Percentiles rank a stretch among this genome's conserved stretches.
Evolutionary conservation across 2,888 invertebrate species (phyloP).

Genomic region (Leptopilina drosophilae): DNA sequence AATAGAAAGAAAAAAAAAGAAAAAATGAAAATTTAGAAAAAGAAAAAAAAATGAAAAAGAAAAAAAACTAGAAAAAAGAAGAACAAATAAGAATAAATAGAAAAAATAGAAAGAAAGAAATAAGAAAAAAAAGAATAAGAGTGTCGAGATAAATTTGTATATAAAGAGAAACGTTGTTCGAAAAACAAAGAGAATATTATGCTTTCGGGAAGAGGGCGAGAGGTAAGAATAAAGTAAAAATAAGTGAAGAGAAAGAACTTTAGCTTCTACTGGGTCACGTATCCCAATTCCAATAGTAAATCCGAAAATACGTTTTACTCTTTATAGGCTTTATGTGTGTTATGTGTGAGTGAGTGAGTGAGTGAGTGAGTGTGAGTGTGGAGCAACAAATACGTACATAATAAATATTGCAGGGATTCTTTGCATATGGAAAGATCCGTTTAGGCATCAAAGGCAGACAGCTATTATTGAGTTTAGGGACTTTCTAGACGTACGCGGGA

Average conservation of each 20-base stretch:
- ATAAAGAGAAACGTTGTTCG: background rate
- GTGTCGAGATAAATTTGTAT: too few species aligned
- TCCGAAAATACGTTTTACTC: conserved; percentile 34
- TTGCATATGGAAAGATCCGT: conserved; percentile 38
- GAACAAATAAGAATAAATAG: too few species aligned
- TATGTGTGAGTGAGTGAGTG: background rate
- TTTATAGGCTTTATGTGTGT: conserved; percentile 26
- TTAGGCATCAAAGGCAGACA: conserved; percentile 33
- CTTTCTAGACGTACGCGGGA: conserved; percentile 25
- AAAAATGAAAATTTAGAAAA: too few species aligned
- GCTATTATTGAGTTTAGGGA: conserved; percentile 35
- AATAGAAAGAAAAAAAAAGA: too few species aligned
- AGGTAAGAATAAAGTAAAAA: background rate
- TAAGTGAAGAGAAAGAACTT: conserved; percentile 11
- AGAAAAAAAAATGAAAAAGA: too few species aligned
- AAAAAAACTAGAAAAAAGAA: too few species aligned
- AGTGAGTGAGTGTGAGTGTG: conserved; percentile 8
- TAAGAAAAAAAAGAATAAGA: too few species aligned
- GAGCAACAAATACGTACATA: conserved; percentile 35
- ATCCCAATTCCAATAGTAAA: conserved; percentile 39
- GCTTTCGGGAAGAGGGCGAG: background rate
- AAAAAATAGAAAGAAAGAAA: too few species aligned
- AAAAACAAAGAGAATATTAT: background rate
- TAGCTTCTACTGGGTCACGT: conserved; percentile 22
- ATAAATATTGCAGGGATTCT: conserved; percentile 28